These are phyloP conservation scores for Lumbricus terrestris DNA, from an alignment of 2,888 invertebrate genomes.

Conservation along the genomic window DNA sequence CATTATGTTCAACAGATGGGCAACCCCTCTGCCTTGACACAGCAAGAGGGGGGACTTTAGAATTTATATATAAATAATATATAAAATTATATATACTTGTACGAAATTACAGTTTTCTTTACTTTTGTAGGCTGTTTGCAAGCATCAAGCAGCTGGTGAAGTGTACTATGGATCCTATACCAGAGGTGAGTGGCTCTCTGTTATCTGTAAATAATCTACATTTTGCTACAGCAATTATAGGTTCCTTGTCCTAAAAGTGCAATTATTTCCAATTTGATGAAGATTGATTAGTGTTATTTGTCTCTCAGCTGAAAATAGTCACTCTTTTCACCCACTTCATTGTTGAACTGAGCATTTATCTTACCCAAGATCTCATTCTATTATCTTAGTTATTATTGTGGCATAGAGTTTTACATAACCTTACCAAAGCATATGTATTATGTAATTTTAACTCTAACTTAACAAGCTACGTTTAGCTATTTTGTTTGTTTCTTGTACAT, in stretches of 20 bases:
- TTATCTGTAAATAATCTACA: background rate
- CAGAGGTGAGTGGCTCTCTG: background rate
- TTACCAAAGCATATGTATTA: too few species aligned
- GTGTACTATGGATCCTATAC: constrained; percentile 9
- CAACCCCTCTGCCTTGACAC: too few species aligned
- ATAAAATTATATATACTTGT: background rate
- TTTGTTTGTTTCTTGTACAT: too few species aligned
- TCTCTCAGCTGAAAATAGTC: background rate
- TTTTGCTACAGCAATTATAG: background rate
- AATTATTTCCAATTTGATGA: background rate
- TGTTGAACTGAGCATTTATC: background rate
- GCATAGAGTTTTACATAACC: too few species aligned
- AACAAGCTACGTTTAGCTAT: too few species aligned
- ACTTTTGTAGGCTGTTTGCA: background rate
- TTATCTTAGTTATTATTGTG: too few species aligned
- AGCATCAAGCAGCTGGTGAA: constrained; percentile 6
- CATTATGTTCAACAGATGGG: too few species aligned
- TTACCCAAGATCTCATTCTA: background rate
- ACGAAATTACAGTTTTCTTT: background rate
- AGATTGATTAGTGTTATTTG: background rate
- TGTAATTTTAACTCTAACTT: too few species aligned
- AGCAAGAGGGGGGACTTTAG: too few species aligned
- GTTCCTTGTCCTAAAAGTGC: background rate
- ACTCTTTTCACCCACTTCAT: background rate
- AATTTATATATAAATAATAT: background rate